phyloP scores from a whole-genome alignment of 1,140 invertebrate species.

The Magallana gigas region DNA sequence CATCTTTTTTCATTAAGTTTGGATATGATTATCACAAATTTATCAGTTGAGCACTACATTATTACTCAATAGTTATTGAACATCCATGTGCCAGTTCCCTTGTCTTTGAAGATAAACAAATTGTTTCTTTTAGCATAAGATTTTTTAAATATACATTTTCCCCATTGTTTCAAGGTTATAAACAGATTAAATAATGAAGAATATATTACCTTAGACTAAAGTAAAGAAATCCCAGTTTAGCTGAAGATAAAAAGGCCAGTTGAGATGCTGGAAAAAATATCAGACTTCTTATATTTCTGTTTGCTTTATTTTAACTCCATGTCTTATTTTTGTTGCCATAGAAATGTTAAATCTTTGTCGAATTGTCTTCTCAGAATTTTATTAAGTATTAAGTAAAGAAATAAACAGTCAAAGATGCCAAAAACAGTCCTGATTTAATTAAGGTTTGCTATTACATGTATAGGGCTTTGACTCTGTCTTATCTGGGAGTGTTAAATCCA shows the following conservation, averaged over 20 bases:
- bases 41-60: too few relatives aligned
- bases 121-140: too few relatives aligned
- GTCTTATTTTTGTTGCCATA: background rate
- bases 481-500: too few relatives aligned
- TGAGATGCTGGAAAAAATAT: background rate
- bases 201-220: background rate
- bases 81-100: too few relatives aligned
- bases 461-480: background rate
- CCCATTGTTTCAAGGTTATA: background rate
- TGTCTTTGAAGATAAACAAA: too few relatives aligned
- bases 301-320: background rate
- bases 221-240: background rate
- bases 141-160: too few relatives aligned
- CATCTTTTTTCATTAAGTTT: too few relatives aligned
- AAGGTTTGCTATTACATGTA: background rate
- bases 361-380: constrained; percentile 4
- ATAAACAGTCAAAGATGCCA: background rate
- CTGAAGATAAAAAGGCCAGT: background rate
- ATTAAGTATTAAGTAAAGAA: background rate
- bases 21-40: too few relatives aligned
- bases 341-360: constrained; percentile 6
- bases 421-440: background rate
- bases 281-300: background rate
- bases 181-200: background rate
- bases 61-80: too few relatives aligned